Base-by-base conservation (phyloP, 2,797 vertebrate species). In the Scolopax bukidnonensis region DNA sequence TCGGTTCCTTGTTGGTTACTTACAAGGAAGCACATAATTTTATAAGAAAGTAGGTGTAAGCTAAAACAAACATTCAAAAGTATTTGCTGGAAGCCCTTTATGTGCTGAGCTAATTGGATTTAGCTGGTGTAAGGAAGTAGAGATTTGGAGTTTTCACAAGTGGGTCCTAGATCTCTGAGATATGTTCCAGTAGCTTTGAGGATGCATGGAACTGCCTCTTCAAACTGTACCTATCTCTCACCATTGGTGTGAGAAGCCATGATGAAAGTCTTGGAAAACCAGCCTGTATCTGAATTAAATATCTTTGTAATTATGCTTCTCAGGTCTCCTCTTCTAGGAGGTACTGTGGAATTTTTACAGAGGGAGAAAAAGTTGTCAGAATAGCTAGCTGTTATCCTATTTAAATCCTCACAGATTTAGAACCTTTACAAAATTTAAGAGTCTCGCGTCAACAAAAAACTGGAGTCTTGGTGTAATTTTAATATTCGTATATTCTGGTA, bases 221-320 rank as follows among this genome's bases (percentile, higher is more conserved):
- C 30, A 47, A 17, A 17, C 5, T 63, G 3, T 32, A 2, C 16
- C 30, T n/a, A 4, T 1, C 1, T 57, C 4, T 85, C 10, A 8
- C 20, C 8, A 8, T 6, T 53, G 32, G 3, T 57, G 16, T 65
- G 47, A 84, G 48, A 83, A 89, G 30, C 45, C 17, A 14, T 13
- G 9, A 10, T 79, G 32, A 70, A 56, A 50, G 41, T 68, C 16
- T 27, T 67, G 9, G 20, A 78, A 86, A 78, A 57, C 2, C 10
- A 78, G 6, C 18, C 18, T 71, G 2, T 30, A 61, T 50, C 32
- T 51, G 12, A 50, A 80, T 40, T 33, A 67, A 71, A 27, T 75
- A 1, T 3, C 3, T 43, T 76, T 33, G 27, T 54, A 76, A 50
- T 2, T 43, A 1, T 54, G 10, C 73, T 87, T 81, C 14, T 11